phyloP scores from a whole-genome alignment of 2,888 invertebrate species.

The Himalopsyche kuldschensis region DNA sequence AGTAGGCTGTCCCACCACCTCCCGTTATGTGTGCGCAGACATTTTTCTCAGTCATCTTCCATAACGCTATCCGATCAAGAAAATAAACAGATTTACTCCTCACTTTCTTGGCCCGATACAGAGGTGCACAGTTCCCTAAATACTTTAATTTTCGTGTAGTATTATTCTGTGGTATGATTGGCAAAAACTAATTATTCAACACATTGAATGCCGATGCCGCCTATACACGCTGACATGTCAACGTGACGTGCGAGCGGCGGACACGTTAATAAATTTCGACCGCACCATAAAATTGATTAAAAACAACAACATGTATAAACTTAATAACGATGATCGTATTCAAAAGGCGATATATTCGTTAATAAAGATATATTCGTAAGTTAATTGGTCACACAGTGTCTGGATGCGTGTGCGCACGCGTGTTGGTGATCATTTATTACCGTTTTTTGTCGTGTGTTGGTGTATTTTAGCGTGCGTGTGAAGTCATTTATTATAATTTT shows the following conservation, averaged over 20 bases:
- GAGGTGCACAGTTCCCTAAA: no score
- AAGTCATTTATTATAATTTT: not conserved
- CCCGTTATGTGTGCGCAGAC: no score
- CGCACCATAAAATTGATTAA: conserved; percentile 38
- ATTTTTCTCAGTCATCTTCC: no score
- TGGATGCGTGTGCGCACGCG: not conserved
- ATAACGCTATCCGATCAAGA: no score
- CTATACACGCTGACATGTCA: not conserved
- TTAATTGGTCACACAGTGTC: conserved; percentile 34
- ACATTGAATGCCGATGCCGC: not conserved
- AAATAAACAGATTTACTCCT: no score
- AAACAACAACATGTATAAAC: conserved; percentile 27
- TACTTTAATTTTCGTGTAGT: no score
- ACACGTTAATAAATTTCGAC: conserved; percentile 2
- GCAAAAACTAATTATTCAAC: not conserved
- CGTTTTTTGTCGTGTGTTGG: not conserved
- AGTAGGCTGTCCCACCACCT: no score
- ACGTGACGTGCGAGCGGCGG: not conserved
- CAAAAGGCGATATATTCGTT: conserved; percentile 37
- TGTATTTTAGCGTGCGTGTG: not conserved
- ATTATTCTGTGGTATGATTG: no score
- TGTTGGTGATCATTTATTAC: not conserved
- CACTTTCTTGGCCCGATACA: no score
- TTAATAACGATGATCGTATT: conserved; percentile 25
- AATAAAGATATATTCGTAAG: conserved; percentile 39